Percentiles rank a stretch among this genome's conserved stretches.
Conservation (phyloP, 2,888 invertebrate species). For the Cryptocheilus praepositus region DNA sequence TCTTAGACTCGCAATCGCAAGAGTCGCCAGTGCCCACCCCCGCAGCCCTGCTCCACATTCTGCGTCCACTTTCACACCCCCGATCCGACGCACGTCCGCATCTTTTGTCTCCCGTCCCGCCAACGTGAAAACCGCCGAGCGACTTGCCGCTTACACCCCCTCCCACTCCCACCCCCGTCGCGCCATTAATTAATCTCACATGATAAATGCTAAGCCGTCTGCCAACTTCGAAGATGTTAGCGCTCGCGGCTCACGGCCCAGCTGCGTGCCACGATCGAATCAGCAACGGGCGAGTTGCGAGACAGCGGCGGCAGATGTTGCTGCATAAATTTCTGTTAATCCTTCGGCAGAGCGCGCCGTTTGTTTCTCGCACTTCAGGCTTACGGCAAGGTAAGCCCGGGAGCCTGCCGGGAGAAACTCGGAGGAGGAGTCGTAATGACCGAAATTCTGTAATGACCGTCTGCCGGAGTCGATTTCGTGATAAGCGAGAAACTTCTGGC, state of each 20-base stretch:
- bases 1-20: no score
- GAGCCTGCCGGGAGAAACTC: background rate
- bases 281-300: conserved; percentile 39
- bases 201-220: conserved; percentile 69
- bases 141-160: no score
- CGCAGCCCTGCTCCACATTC: no score
- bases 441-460: no score
- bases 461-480: no score
- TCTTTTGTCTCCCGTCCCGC: no score
- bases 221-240: conserved; percentile 66
- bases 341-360: conserved; percentile 36
- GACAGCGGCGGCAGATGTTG: conserved; percentile 50
- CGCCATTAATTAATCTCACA: conserved; percentile 69
- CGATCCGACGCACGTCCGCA: no score
- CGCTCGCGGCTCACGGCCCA: conserved; percentile 41
- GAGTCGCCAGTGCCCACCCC: no score
- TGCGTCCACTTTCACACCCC: no score
- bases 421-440: no score
- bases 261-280: conserved; percentile 49
- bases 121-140: no score
- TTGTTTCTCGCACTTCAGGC: conserved; percentile 13
- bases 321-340: conserved; percentile 55
- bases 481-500: no score
- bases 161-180: conserved; percentile 31
- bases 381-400: background rate